Base-by-base conservation (phyloP, 2,888 invertebrate genomes). In the Sinohyriopsis cumingii region DNA sequence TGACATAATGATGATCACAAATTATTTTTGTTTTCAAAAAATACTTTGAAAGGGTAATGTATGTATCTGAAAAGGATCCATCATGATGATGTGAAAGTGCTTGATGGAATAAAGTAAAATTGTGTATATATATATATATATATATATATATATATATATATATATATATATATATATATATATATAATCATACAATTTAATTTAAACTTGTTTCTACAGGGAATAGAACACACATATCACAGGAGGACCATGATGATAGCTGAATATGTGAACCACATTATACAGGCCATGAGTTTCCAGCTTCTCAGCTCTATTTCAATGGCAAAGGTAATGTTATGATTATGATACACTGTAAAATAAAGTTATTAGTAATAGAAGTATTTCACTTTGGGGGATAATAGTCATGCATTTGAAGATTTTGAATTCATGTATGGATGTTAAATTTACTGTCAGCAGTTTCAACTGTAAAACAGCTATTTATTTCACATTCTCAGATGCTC, bases 261-360 rank as follows among this genome's bases (percentile, higher is more conserved):
- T 25, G 94, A 94, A 84, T 93, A 94, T 19, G 92, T 94, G 67
- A 93, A 94, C 82, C 94, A 95, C 89, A 93, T 95, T 62, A 90
- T 94, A 22, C 96, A 97, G 86, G 95, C 96, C 90, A 91, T 95
- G 60, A 92, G 93, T 78, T 95, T 95, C 89, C 94, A 94, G 89
- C 93, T 94, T 12, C 91, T 95, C 60, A 92, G 92, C 62, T 92
- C 93, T 62, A 91, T 96, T 68, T 91, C 92, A 64, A 92, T 91
- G 71, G 93, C 94, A 1, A 94, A 94, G 90, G 95, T 93, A 91
- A 86, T 74, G 4, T 45, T 45, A 45, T 12, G 45, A 45, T 56
- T 22, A 28, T 45, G 45, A 45, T 45, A 12, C 45, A 45, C 12
- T 45, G 45, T 12, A 54, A 45, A 18, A 55, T 22, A 19, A 22